Conservation (phyloP, 2,888 invertebrate species). For the Diadromus collaris region DNA sequence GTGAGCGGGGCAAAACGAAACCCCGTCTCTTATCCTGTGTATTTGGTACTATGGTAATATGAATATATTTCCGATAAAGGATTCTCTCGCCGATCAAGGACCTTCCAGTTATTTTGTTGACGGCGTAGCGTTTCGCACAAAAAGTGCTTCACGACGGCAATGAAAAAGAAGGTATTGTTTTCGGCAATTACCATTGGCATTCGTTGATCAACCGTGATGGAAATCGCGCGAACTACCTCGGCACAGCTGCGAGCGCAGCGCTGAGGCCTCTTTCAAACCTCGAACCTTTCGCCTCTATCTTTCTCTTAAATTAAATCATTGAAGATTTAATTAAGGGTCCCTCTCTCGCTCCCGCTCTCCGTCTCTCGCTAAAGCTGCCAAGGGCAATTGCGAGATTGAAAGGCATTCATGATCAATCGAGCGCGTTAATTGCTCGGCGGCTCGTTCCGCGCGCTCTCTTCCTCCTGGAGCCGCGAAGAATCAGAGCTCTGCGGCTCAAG, state of each 20-base stretch:
- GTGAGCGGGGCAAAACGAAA: too few species aligned
- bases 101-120: too few species aligned
- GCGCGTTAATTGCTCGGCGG: constrained; percentile 49
- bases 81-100: too few species aligned
- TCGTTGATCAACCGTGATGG: too few species aligned
- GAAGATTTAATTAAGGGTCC: constrained; percentile 50
- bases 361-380: constrained; percentile 24
- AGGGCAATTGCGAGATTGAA: constrained; percentile 54
- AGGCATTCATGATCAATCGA: constrained; percentile 60
- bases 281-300: constrained; percentile 2
- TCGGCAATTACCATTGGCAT: too few species aligned
- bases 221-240: too few species aligned
- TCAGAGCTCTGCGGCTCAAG: constrained; percentile 23
- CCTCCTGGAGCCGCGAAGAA: constrained; percentile 13
- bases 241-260: background rate
- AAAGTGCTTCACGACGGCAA: too few species aligned
- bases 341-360: constrained; percentile 17
- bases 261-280: background rate
- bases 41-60: too few species aligned
- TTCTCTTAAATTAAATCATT: constrained; percentile 47
- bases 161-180: too few species aligned
- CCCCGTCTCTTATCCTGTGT: too few species aligned
- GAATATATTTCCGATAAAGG: too few species aligned
- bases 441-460: constrained; percentile 15
- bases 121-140: too few species aligned